These are phyloP conservation scores for Chaenogobius annularis DNA, from an alignment of 2,113 vertebrate genomes.

Conservation along the genomic window DNA sequence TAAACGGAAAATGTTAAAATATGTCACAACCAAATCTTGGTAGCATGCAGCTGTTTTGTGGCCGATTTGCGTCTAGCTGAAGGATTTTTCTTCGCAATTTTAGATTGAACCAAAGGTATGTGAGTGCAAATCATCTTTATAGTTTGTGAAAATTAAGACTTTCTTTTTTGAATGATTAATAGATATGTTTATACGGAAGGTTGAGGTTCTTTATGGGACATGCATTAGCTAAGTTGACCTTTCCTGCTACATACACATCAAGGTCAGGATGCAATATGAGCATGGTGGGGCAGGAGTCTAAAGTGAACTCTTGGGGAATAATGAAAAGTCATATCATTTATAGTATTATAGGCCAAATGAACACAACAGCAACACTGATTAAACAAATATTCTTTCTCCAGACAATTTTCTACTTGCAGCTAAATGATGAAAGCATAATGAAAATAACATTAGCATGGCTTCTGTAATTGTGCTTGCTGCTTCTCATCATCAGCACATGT, in stretches of 20 bases:
- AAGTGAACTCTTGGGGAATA: constrained; percentile 43
- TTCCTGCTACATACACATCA: constrained; percentile 2
- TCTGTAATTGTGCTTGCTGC: constrained; percentile 87
- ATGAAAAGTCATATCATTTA: constrained; percentile 44
- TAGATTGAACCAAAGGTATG: constrained; percentile 64
- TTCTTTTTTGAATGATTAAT: constrained; percentile 13
- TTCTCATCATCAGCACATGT: constrained; percentile 77
- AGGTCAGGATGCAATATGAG: constrained; percentile 26
- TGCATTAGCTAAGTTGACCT: background rate
- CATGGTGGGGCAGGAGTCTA: constrained; percentile 37
- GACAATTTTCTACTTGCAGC: constrained; percentile 21
- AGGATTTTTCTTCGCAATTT: constrained; percentile 58
- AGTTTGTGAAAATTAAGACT: constrained; percentile 48
- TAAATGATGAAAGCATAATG: constrained; percentile 38
- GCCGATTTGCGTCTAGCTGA: constrained; percentile 74
- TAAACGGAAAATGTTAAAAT: constrained; percentile 27
- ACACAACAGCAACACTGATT: background rate
- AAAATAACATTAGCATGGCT: constrained; percentile 79
- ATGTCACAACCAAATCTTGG: constrained; percentile 65
- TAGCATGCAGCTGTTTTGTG: constrained; percentile 78
- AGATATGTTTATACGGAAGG: constrained; percentile 35
- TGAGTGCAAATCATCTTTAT: constrained; percentile 31
- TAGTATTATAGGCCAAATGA: constrained; percentile 34
- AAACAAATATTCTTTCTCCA: constrained; percentile 21
- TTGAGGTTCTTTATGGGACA: constrained; percentile 25